Percentiles rank a stretch among this genome's conserved stretches.
Evolutionary conservation across 2,113 vertebrate species (phyloP).

Genomic region (Cyanocitta stelleri): DNA sequence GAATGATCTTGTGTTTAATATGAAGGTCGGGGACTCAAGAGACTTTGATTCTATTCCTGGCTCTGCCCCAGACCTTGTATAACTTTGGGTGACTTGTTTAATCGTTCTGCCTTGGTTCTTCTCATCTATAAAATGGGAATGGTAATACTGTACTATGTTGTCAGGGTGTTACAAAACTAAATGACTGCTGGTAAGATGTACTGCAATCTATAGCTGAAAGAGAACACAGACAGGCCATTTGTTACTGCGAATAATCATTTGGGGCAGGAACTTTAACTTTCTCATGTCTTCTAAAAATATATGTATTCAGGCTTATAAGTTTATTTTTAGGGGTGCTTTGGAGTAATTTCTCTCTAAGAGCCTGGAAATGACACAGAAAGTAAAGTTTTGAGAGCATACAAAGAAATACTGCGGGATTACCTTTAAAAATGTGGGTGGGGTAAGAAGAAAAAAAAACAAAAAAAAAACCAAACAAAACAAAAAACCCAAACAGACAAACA

Average conservation of each 20-base stretch:
- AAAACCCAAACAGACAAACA: too few relatives aligned
- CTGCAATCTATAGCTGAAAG: not conserved
- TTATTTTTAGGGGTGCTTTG: not conserved
- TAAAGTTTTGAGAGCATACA: not conserved
- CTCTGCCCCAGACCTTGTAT: slow-evolving; percentile 59
- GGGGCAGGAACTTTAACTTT: not conserved
- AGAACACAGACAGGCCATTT: not conserved
- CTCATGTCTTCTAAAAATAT: not conserved
- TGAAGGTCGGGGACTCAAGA: slow-evolving; percentile 57
- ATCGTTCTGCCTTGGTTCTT: slow-evolving; percentile 55
- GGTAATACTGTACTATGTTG: slow-evolving; percentile 11
- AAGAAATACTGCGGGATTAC: not conserved
- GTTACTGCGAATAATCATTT: slow-evolving; percentile 4
- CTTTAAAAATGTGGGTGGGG: rapidly evolving
- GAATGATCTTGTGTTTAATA: slow-evolving; percentile 62
- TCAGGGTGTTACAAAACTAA: slow-evolving; percentile 45
- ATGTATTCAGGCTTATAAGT: not conserved
- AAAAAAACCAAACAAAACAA: not conserved
- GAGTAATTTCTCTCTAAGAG: not conserved
- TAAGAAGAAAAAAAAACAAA: not conserved
- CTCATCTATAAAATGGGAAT: slow-evolving; percentile 51
- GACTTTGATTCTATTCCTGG: slow-evolving; percentile 61
- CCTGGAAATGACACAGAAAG: not conserved
- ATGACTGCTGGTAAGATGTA: slow-evolving; percentile 13
- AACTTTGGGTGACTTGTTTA: slow-evolving; percentile 65